Evolutionary conservation across 1,140 invertebrate species (phyloP).

Genomic region (Anoplolepis gracilipes): DNA sequence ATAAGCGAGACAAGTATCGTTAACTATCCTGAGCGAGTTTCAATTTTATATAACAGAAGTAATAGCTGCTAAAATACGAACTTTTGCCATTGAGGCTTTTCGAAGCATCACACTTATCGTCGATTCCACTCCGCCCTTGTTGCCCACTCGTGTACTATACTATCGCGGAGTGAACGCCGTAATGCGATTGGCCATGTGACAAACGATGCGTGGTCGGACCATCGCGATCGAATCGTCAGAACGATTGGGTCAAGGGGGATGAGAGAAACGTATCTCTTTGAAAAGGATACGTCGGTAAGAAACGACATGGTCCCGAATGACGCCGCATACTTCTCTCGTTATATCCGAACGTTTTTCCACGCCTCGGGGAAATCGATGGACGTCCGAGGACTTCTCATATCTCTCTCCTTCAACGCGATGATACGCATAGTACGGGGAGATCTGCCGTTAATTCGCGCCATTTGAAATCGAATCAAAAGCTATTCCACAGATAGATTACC

Average conservation of each 20-base stretch:
- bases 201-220: constrained; percentile 42
- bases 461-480: constrained; percentile 61
- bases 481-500: constrained; percentile 59
- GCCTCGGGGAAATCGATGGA: constrained; percentile 55
- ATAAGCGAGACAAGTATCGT: not conserved
- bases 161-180: not conserved
- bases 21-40: constrained; percentile 1
- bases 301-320: constrained; percentile 39
- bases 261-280: constrained; percentile 27
- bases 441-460: constrained; percentile 60
- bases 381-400: constrained; percentile 36
- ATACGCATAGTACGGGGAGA: constrained; percentile 17
- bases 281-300: constrained; percentile 38
- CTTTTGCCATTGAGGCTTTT: not conserved
- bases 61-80: constrained; percentile 18
- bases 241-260: constrained; percentile 11
- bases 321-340: constrained; percentile 58
- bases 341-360: constrained; percentile 55
- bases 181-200: constrained; percentile 56
- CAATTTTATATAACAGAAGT: constrained; percentile 5
- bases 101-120: constrained; percentile 5
- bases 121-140: constrained; percentile 7
- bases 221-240: constrained; percentile 48
- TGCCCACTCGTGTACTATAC: constrained; percentile 4
- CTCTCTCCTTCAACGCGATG: constrained; percentile 4